Conservation (phyloP, 2,797 vertebrate species). For the Notolabrus celidotus region DNA sequence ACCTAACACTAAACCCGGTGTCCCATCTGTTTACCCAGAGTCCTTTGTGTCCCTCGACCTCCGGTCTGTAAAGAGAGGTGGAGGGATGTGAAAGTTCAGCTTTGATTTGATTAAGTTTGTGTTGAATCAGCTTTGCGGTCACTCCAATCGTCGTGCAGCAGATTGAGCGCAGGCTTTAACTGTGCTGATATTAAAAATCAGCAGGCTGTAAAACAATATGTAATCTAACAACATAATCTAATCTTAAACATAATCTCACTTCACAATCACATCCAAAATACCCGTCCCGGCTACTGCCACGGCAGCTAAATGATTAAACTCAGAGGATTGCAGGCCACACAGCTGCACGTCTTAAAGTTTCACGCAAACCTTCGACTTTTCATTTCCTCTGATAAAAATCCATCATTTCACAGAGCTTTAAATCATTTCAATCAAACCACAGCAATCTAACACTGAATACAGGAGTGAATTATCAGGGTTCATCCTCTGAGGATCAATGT, state of each 20-base stretch:
- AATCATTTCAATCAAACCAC: neutral
- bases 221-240: conserved; percentile 50
- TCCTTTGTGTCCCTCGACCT: neutral
- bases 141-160: conserved; percentile 90
- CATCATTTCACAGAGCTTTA: neutral
- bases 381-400: neutral
- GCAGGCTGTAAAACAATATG: conserved; percentile 77
- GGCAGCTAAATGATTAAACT: conserved; percentile 53
- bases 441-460: neutral
- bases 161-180: conserved; percentile 86
- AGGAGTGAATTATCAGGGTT: neutral
- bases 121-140: conserved; percentile 90
- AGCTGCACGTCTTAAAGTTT: neutral
- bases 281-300: conserved; percentile 36
- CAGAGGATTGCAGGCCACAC: conserved; percentile 29
- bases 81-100: conserved; percentile 43
- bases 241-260: conserved; percentile 6
- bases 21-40: neutral
- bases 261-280: conserved; percentile 39
- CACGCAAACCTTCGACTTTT: neutral
- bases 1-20: neutral
- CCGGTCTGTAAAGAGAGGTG: conserved; percentile 8
- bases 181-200: conserved; percentile 86
- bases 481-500: neutral
- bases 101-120: conserved; percentile 74